Evolutionary conservation across 2,797 vertebrate species (phyloP).

Genomic region (Diplodus sargus): DNA sequence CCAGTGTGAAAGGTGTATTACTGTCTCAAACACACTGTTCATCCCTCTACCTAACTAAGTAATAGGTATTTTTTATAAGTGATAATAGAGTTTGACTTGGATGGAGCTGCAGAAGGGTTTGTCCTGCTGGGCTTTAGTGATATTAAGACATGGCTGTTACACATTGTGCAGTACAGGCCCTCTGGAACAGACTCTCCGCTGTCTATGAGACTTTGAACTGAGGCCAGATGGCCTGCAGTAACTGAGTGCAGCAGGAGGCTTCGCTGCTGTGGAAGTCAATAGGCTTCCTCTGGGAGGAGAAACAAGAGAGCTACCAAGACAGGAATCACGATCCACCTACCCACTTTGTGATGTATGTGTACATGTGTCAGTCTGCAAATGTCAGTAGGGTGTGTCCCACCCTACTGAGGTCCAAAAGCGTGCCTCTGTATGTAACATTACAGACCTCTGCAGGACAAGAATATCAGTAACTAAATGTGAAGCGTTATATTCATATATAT

Average conservation of each 20-base stretch:
- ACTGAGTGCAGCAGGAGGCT: slow-evolving; percentile 58
- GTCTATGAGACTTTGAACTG: slow-evolving; percentile 63
- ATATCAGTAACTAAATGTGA: background rate
- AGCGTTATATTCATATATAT: slow-evolving; percentile 2
- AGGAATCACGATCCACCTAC: slow-evolving; percentile 43
- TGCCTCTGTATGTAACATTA: slow-evolving; percentile 5
- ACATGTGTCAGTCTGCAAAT: slow-evolving; percentile 49
- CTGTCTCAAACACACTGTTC: background rate
- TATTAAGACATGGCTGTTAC: slow-evolving; percentile 56
- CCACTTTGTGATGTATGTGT: slow-evolving; percentile 43
- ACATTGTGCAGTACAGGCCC: slow-evolving; percentile 43
- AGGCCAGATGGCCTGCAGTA: slow-evolving; percentile 71
- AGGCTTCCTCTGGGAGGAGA: slow-evolving; percentile 61
- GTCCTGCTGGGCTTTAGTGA: slow-evolving; percentile 56
- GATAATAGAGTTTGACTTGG: slow-evolving; percentile 33
- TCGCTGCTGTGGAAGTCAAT: slow-evolving; percentile 63
- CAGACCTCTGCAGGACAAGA: slow-evolving; percentile 5
- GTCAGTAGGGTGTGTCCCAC: background rate
- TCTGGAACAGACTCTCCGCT: slow-evolving; percentile 58
- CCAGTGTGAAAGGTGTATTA: too few species aligned
- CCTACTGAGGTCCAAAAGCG: slow-evolving; percentile 14
- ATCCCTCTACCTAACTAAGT: background rate
- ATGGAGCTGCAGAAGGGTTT: slow-evolving; percentile 18
- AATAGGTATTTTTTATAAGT: slow-evolving; percentile 25
- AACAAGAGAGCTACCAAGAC: slow-evolving; percentile 56